Base-by-base conservation (phyloP, 2,888 invertebrate genomes). In the Drosophila monieri region DNA sequence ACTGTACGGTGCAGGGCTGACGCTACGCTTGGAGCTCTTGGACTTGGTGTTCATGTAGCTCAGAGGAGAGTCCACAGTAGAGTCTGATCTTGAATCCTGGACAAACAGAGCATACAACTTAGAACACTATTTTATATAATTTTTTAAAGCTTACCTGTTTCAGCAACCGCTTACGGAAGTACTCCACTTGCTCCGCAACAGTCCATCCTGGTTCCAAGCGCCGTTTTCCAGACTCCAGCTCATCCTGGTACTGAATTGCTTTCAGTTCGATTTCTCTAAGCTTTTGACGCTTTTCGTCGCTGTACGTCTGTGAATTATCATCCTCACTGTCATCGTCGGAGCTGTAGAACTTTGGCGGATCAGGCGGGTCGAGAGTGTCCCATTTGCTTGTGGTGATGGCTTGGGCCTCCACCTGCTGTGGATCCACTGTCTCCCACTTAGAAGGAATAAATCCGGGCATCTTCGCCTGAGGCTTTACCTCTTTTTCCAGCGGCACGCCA, bases 371-470 rank as follows among this genome's bases (percentile, higher is more conserved):
- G 53, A 97, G 91, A 47, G 95, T 93, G 89, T 97, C 97, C 97
- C 97, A 97, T 90, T 97, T 97, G 79, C 96, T 96, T 0, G 96
- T 96, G 1, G 95, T 96, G 93, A 97, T 96, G 6, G 97, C 97
- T 91, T 95, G 95, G 5, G 95, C 95, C 90, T 96, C 96, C 6
- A 94, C 93, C 90, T 95, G 94, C 83, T 95, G 95, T 23, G 97
- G 97, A 92, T 98, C 98, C 23, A 99, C 96, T 46, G 96, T 96
- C 93, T 99, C 98, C 99, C 99, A 99, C 91, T 97, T 97, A 1
- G 98, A 98, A 8, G 97, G 96, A 61, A 97, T 95, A 92, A 98
- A 97, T 12, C 94, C 95, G 1, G 94, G 94, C 65, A 94, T 43
- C 61, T 89, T 90, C 0, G 69, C 57, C 30, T 77, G 73, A 3